Base-by-base conservation (phyloP, 2,113 vertebrate species). In the Ictalurus punctatus region DNA sequence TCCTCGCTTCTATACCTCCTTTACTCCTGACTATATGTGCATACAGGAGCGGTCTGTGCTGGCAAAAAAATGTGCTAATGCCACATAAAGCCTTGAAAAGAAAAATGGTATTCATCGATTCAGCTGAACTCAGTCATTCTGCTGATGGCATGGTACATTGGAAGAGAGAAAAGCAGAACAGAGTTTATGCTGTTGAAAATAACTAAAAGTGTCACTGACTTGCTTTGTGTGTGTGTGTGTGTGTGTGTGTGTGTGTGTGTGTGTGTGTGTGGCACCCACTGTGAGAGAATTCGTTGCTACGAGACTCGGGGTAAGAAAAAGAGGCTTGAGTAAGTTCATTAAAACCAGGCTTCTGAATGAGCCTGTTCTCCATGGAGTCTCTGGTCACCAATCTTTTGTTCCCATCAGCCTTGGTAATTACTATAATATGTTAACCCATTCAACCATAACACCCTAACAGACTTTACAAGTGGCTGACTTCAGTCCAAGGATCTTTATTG, bases 241-340 rank as follows among this genome's bases (percentile, higher is more conserved):
- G 48, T 58, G 92, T 56, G 48, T 37, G 48, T 58, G 92, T 79
- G 85, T 56, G 48, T 94, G 94, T 79, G 85, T 56, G 48, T 94
- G 94, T 79, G 85, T 56, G 48, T 58, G 48, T 37, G 48, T 58
- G 92, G 80, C 80, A 94, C 92, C 90, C 91, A 87, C 92, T 93
- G 94, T 92, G 95, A 96, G 95, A 96, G 96, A 96, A 95, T 88
- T 94, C 92, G 97, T 97, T 97, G 97, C 97, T 97, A 97, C 93
- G 96, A 97, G 94, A 97, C 96, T 92, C 74, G 2, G 69, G 73
- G 56, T 87, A 84, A 87, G 44, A 85, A n/a, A 87, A 83, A 88
- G n/a, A 92, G 93, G 92, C 76, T 69, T 16, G 93, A 93, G 95
- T 95, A 96, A 96, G 96, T 96, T 97, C 96, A 97, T 97, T 97